Base-by-base conservation (phyloP, 2,797 vertebrate genomes). In the Balearica regulorum region DNA sequence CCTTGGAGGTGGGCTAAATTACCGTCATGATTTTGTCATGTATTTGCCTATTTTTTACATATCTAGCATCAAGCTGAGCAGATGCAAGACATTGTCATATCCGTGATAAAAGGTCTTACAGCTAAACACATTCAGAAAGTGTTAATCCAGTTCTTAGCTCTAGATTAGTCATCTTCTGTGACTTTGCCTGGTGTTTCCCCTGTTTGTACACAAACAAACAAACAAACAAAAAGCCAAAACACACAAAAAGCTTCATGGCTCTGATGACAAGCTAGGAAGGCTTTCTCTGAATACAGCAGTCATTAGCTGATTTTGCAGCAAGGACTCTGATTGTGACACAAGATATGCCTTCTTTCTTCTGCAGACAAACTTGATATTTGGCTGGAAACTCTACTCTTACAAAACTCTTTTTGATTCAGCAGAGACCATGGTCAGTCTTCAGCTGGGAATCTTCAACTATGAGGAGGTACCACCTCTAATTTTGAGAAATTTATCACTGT, bases 401-500 rank as follows among this genome's bases (percentile, higher is more conserved):
- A 99, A 99, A 97, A 99, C 99, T 48, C 97, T 99, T 66, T 97
- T 98, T 68, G 98, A 99, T 76, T 98, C 99, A 1, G 98, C 98
- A 83, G 98, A 98, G 97, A 99, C 99, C 16, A 99, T 99, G 97
- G 98, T 99, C 97, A 99, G 99, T 96, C 98, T 99, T 96, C 99
- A 99, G 97, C 97, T 99, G 54, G 99, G 99, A 81, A 99, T 99
- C 96, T 99, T 99, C 97, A 99, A 99, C 98, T 99, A 99, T 0
- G 98, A 99, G 68, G 99, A 99, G 99, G 99, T 99, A 97, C 31
- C 69, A 41, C 29, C 46, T 80, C 20, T 82, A 15, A 58, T 55
- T 71, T 39, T 87, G 54, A 69, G 16, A 93, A 28, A 5, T 62
- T 91, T 87, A 43, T 75, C 43, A 15, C 48, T 18, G 8, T 51